phyloP scores from a whole-genome alignment of 53 echinoderm and acorn worm species.

The Astropecten irregularis region DNA sequence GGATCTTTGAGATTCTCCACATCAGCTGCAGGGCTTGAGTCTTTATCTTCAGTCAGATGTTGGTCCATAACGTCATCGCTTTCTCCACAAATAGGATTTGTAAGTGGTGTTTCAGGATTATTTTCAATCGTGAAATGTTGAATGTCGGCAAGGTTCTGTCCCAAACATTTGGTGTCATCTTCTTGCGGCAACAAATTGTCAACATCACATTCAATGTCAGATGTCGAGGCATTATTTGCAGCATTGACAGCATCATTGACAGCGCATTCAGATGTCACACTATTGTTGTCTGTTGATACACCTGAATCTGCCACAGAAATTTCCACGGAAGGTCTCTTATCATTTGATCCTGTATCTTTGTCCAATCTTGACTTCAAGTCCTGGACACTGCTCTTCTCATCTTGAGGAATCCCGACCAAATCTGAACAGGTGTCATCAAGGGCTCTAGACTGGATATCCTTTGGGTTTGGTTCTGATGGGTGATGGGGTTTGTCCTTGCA shows the following conservation, averaged over 20 bases:
- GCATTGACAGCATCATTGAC: not conserved
- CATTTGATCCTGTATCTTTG: not conserved
- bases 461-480: too few species aligned
- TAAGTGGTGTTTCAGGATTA: not conserved
- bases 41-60: not conserved
- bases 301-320: constrained; percentile 21
- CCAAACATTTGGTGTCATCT: not conserved
- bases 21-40: not conserved
- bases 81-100: not conserved
- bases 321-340: not conserved
- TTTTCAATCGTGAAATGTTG: not conserved
- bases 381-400: not conserved
- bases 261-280: constrained; percentile 11
- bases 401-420: not conserved
- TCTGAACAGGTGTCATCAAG: not conserved
- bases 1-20: not conserved
- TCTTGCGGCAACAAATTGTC: constrained; percentile 1
- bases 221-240: not conserved
- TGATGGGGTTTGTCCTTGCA: too few species aligned
- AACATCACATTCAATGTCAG: not conserved
- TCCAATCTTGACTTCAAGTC: constrained; percentile 46
- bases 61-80: not conserved
- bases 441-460: not conserved
- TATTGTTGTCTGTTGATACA: constrained; percentile 27
- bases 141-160: too few species aligned